Base-by-base conservation (phyloP, 2,888 invertebrate species). In the Flexamia atlantica region DNA sequence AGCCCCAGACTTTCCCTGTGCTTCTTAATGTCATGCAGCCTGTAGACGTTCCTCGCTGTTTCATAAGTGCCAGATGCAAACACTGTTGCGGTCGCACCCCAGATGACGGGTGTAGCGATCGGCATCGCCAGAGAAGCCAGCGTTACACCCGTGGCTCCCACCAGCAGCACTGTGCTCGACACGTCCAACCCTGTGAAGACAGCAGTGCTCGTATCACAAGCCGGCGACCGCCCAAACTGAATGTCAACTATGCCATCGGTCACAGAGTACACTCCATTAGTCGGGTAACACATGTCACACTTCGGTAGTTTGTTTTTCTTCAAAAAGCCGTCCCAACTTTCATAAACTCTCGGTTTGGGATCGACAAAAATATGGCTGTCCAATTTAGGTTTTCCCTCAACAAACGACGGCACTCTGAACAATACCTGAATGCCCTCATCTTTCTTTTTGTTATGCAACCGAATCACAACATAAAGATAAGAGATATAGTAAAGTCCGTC, bases 71-170 rank as follows among this genome's bases (percentile, higher is more conserved):
- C 84, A 30, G 84, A 82, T 30, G 84, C 84, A 10, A 84, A 23
- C 40, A 84, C 74, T 30, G 84, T 84, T 57, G 82, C 84, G n/a
- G 82, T 42, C 23, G 84, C 84, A 64, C 84, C 84, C 84, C 81
- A 82, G 17, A 84, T 17, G 53, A 84, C 36, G 50, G 84, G 84
- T 25, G 84, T 46, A 17, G 84, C 64, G 42, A 84, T 74, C 0
- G 84, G 84, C 20, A 84, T 30, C 20, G 84, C 84, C 7, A 84
- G 42, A 20, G 84, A 81, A n/a, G 76, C 84, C 1, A 84, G 30
- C 28, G 81, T 84, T 14, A 84, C 82, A 9, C 84, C 84, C 20
- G 84, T 84, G 10, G 84, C 84, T 46, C 84, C 84, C n/a, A 84
- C 74, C 12, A 74, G 32, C 36, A 84, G 36, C 46, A 84, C 76